A percentile compares a stretch with the other conserved stretches of the same genome.
phyloP scores from a whole-genome alignment of 2,888 invertebrate genomes.

The Pammene aurita region DNA sequence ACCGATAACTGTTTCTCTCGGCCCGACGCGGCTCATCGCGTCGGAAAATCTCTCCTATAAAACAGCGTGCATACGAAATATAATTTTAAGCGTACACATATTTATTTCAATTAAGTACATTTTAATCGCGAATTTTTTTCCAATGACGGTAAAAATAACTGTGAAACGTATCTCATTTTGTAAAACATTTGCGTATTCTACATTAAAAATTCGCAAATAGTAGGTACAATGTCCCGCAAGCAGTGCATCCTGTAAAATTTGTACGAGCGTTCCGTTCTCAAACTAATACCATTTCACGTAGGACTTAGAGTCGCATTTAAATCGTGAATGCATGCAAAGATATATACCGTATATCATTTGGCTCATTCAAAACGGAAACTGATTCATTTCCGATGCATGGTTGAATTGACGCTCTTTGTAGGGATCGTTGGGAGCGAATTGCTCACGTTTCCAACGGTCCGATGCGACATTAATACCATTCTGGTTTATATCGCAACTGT shows the following conservation, averaged over 20 bases:
- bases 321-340: conserved; percentile 58
- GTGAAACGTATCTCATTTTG: not conserved
- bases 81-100: not conserved
- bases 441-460: conserved; percentile 80
- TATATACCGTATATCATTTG: conserved; percentile 67
- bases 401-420: conserved; percentile 79
- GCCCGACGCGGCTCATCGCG: conserved; percentile 59
- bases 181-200: conserved; percentile 56
- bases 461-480: conserved; percentile 77
- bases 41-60: conserved; percentile 57
- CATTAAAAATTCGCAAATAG: conserved; percentile 66
- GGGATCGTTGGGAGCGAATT: conserved; percentile 76
- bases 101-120: not conserved
- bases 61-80: conserved; percentile 20
- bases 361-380: conserved; percentile 77
- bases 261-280: conserved; percentile 46
- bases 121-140: not conserved
- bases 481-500: conserved; percentile 9
- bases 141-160: not conserved
- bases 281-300: conserved; percentile 56
- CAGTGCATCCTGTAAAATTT: conserved; percentile 60
- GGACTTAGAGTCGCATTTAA: conserved; percentile 61
- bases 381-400: conserved; percentile 83
- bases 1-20: conserved; percentile 73
- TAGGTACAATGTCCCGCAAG: conserved; percentile 62